These are phyloP conservation scores for Equus przewalskii DNA, from an alignment of 2,113 vertebrate genomes.

Conservation along the genomic window DNA sequence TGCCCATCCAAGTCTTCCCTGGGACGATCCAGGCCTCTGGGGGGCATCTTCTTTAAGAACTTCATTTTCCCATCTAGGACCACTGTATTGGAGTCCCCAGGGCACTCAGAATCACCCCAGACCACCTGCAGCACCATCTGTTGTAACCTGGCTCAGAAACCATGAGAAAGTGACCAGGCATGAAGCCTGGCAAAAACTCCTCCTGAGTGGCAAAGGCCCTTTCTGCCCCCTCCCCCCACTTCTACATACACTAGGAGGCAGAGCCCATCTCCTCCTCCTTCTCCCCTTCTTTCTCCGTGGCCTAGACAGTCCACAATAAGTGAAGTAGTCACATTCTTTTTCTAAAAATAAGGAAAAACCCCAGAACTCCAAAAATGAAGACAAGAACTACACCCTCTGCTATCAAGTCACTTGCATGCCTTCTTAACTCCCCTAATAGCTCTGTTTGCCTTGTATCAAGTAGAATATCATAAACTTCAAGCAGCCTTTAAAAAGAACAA, in stretches of 20 bases:
- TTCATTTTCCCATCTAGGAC: background rate
- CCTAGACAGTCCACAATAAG: background rate
- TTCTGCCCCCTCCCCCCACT: background rate
- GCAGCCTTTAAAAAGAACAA: slow-evolving; percentile 17
- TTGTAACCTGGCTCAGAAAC: background rate
- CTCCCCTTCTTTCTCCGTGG: background rate
- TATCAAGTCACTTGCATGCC: background rate
- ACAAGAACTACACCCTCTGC: background rate
- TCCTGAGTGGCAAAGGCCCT: background rate
- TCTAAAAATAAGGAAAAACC: background rate
- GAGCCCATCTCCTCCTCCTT: background rate
- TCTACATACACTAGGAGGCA: background rate
- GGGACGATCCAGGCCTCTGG: background rate
- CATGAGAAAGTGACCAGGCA: background rate
- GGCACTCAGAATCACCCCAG: background rate
- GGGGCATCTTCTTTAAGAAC: slow-evolving; percentile 1
- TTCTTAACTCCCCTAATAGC: background rate
- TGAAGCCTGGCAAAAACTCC: background rate
- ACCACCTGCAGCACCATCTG: background rate
- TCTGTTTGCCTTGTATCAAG: background rate
- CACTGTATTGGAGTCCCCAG: background rate
- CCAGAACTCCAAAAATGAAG: background rate
- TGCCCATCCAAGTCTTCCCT: background rate
- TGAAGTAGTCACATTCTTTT: background rate
- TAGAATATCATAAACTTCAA: background rate